Evolutionary conservation across 1,140 invertebrate species (phyloP).

Genomic region (Tetramorium parvispinum): DNA sequence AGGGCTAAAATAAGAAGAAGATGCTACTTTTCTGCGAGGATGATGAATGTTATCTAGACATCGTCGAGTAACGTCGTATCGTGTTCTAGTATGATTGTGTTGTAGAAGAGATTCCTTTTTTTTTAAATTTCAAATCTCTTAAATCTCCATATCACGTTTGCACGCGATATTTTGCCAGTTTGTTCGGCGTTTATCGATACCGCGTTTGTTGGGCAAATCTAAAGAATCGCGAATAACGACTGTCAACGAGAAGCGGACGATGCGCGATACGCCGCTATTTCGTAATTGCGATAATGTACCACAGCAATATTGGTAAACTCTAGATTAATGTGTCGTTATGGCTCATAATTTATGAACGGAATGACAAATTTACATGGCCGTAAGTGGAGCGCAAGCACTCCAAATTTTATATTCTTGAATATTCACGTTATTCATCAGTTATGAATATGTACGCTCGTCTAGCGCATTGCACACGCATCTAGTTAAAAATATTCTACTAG

Average conservation of each 20-base stretch:
- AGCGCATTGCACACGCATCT: constrained; percentile 36
- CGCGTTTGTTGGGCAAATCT: background rate
- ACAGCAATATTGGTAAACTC: constrained; percentile 17
- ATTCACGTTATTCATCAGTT: constrained; percentile 54
- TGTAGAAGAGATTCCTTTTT: too few species aligned
- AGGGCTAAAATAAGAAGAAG: constrained; percentile 16
- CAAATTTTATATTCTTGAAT: constrained; percentile 61
- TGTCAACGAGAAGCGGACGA: background rate
- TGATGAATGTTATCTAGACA: constrained; percentile 11
- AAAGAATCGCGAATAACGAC: background rate
- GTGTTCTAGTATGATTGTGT: background rate
- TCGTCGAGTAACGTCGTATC: background rate
- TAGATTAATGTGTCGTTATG: constrained; percentile 7
- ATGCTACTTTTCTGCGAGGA: background rate
- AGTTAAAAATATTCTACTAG: constrained; percentile 44
- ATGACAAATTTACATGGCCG: constrained; percentile 47
- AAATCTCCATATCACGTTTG: background rate
- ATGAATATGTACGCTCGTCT: constrained; percentile 53
- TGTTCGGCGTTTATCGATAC: background rate
- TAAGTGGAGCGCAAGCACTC: constrained; percentile 50
- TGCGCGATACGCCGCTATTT: background rate
- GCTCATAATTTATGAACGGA: constrained; percentile 28
- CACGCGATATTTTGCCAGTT: background rate
- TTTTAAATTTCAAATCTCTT: background rate
- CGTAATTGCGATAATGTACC: constrained; percentile 38